A percentile compares a stretch with the other conserved stretches of the same genome.
Evolutionary conservation across 2,797 vertebrate genomes (phyloP).

Genomic region (Alectoris magna): DNA sequence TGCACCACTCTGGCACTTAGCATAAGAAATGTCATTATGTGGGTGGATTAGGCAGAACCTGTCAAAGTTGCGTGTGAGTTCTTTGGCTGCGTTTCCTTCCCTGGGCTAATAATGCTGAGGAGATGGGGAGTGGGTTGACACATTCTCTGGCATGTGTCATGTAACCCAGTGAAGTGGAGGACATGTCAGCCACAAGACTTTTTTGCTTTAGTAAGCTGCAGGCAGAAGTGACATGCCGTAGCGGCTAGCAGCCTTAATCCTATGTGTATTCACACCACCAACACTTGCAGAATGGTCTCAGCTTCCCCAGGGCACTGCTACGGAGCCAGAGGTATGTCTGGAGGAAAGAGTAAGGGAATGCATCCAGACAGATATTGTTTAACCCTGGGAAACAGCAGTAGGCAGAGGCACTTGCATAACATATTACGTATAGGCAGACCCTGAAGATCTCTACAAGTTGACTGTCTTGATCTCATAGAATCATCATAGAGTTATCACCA

Average conservation of each 20-base stretch:
- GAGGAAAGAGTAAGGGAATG: not conserved
- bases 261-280: not conserved
- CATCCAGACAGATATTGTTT: not conserved
- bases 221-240: conserved; percentile 24
- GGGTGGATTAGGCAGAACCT: conserved; percentile 71
- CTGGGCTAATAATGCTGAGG: conserved; percentile 55
- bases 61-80: conserved; percentile 60
- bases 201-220: conserved; percentile 32
- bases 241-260: conserved; percentile 23
- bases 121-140: conserved; percentile 63
- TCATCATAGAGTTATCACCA: no score
- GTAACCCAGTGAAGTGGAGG: conserved; percentile 58
- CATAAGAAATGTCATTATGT: conserved; percentile 70
- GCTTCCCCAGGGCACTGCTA: not conserved
- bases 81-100: conserved; percentile 61
- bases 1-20: conserved; percentile 58
- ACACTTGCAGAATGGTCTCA: not conserved
- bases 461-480: not conserved
- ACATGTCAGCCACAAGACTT: conserved; percentile 59
- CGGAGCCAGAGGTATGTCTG: not conserved
- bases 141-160: conserved; percentile 61
- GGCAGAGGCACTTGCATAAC: not conserved
- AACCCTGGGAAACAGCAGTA: not conserved
- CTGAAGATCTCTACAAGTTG: not conserved
- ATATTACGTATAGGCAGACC: not conserved